These are phyloP conservation scores for Tragelaphus scriptus DNA, from an alignment of 2,113 vertebrate genomes.

Conservation along the genomic window DNA sequence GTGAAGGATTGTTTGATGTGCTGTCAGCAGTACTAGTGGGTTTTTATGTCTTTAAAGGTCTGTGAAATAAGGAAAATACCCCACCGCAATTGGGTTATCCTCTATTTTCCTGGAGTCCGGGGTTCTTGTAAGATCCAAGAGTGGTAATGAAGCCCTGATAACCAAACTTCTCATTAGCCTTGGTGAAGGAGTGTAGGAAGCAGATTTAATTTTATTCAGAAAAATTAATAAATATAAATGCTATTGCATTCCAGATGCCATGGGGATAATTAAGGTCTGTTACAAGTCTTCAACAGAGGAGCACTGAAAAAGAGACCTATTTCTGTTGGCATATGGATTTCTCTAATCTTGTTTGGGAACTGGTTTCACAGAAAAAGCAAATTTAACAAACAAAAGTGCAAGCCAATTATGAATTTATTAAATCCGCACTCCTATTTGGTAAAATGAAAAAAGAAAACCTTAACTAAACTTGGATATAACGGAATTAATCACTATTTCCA, in stretches of 20 bases:
- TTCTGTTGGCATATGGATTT: not conserved
- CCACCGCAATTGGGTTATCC: not conserved
- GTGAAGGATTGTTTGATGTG: not conserved
- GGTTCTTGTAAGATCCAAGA: not conserved
- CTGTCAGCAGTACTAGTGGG: not conserved
- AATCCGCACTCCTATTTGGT: not conserved
- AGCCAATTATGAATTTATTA: not conserved
- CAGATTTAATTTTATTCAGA: not conserved
- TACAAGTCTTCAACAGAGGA: not conserved
- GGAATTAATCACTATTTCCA: slow-evolving; percentile 9
- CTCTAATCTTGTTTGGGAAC: not conserved
- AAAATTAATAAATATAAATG: not conserved
- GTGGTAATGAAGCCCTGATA: not conserved
- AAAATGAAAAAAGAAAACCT: not conserved
- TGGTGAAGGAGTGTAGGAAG: not conserved
- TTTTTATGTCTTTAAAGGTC: not conserved
- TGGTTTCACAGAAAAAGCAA: not conserved
- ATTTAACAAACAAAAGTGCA: not conserved
- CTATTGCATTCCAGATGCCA: not conserved
- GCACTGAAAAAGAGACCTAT: not conserved
- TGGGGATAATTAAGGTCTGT: not conserved
- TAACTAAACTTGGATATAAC: not conserved
- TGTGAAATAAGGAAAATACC: not conserved
- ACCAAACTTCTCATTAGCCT: not conserved
- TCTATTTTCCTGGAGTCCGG: not conserved